phyloP scores from a whole-genome alignment of 2,797 vertebrate genomes.

The Paratrypauchen microcephalus region DNA sequence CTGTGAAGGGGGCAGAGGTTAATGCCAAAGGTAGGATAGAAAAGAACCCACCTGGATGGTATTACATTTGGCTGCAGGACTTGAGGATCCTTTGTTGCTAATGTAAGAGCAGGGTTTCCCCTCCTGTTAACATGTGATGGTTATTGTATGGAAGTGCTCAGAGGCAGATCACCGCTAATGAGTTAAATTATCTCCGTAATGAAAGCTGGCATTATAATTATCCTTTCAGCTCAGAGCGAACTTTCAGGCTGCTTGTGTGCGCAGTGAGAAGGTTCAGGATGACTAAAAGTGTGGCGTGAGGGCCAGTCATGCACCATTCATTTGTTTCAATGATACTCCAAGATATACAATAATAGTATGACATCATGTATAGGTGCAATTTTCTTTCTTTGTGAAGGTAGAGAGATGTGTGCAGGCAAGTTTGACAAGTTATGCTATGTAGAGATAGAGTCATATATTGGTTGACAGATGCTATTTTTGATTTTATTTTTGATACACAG shows the following conservation, averaged over 20 bases:
- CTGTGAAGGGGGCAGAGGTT: conserved; percentile 47
- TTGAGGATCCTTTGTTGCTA: conserved; percentile 40
- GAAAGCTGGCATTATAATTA: conserved; percentile 36
- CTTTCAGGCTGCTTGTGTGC: conserved; percentile 46
- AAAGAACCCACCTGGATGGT: conserved; percentile 59
- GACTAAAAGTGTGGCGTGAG: neutral
- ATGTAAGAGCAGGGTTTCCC: conserved; percentile 35
- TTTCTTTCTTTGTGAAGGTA: too few species aligned
- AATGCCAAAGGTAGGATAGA: conserved; percentile 45
- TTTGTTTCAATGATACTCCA: neutral
- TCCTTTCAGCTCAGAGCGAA: conserved; percentile 25
- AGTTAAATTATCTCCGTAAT: conserved; percentile 35
- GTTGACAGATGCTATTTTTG: too few species aligned
- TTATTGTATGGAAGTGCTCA: conserved; percentile 38
- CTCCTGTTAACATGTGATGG: conserved; percentile 20
- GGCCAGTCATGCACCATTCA: neutral
- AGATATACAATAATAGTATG: too few species aligned
- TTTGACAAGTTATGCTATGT: too few species aligned
- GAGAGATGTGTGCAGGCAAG: too few species aligned
- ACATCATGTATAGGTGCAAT: neutral
- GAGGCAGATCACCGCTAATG: conserved; percentile 37
- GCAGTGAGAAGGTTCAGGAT: conserved; percentile 35
- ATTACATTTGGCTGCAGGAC: conserved; percentile 47
- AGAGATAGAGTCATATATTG: too few species aligned
- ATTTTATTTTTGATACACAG: too few species aligned